A percentile compares a stretch with the other conserved stretches of the same genome.
phyloP scores from a whole-genome alignment of 1,140 invertebrate genomes.

The Drosophila santomea region DNA sequence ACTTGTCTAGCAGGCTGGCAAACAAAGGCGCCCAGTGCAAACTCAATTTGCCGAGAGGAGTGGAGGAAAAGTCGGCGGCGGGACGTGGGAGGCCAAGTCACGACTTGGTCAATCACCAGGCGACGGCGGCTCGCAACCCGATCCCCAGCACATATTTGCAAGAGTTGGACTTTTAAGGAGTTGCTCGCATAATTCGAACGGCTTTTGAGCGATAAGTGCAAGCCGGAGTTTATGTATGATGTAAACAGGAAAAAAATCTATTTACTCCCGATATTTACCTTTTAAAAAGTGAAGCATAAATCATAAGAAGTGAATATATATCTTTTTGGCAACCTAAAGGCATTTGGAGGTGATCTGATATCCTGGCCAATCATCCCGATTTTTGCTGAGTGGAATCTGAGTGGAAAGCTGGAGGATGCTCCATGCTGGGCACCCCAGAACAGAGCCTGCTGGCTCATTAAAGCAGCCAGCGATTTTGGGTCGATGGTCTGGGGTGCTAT shows the following conservation, averaged over 20 bases:
- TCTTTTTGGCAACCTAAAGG: no score
- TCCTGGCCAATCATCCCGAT: background rate
- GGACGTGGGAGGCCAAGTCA: constrained; percentile 40
- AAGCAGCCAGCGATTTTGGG: constrained; percentile 50
- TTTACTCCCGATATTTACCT: background rate
- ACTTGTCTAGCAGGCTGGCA: constrained; percentile 62
- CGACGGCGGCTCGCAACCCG: background rate
- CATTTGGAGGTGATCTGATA: no score
- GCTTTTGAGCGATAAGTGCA: constrained; percentile 16
- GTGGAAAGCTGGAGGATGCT: constrained; percentile 1
- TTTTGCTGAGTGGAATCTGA: constrained; percentile 2
- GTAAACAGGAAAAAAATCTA: background rate
- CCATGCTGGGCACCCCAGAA: constrained; percentile 10
- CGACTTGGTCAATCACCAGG: constrained; percentile 46
- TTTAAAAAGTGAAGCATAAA: no score
- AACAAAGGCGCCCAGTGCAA: constrained; percentile 52
- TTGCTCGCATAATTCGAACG: constrained; percentile 24
- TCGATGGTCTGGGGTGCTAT: constrained; percentile 56
- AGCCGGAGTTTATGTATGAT: background rate
- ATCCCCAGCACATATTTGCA: constrained; percentile 3
- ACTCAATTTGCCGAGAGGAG: constrained; percentile 58
- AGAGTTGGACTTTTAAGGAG: constrained; percentile 15
- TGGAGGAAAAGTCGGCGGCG: constrained; percentile 18
- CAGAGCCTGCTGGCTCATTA: constrained; percentile 52
- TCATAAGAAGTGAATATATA: no score